Evolutionary conservation across 2,797 vertebrate genomes (phyloP).

Genomic region (Esox lucius): DNA sequence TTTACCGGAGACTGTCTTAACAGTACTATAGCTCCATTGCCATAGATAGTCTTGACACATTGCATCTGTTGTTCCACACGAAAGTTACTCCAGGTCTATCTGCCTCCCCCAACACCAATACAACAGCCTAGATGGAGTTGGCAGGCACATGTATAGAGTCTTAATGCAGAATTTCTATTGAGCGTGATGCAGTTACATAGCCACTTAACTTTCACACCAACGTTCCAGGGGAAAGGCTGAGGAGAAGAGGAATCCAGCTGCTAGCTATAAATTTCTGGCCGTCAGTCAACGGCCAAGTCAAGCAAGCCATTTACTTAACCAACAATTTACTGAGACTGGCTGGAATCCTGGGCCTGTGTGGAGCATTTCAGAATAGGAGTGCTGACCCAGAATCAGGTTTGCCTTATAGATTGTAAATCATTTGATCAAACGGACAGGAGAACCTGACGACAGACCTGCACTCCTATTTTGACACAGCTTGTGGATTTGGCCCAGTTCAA

Average conservation of each 20-base stretch:
- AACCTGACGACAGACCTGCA: too few species aligned
- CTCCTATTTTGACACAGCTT: too few species aligned
- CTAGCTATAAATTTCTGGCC: slow-evolving; percentile 12
- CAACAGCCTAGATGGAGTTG: neutral
- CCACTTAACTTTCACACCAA: slow-evolving; percentile 23
- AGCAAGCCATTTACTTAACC: neutral
- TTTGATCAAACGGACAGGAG: too few species aligned
- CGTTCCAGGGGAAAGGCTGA: neutral
- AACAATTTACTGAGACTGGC: too few species aligned
- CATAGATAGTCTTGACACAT: neutral
- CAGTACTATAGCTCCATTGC: too few species aligned
- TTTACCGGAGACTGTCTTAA: too few species aligned
- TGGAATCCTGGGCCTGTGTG: too few species aligned
- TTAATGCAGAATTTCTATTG: slow-evolving; percentile 8
- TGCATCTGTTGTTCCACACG: neutral
- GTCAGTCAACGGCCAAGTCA: neutral
- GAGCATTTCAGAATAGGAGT: too few species aligned
- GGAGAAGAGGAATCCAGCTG: slow-evolving; percentile 16
- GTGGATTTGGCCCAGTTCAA: too few species aligned
- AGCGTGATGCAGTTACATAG: slow-evolving; percentile 25
- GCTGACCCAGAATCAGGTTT: too few species aligned
- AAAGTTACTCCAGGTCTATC: neutral
- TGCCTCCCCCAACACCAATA: neutral
- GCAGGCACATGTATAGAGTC: neutral
- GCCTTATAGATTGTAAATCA: too few species aligned